These are phyloP conservation scores for Agapornis canus DNA, from an alignment of 2,797 vertebrate species.

Conservation along the genomic window DNA sequence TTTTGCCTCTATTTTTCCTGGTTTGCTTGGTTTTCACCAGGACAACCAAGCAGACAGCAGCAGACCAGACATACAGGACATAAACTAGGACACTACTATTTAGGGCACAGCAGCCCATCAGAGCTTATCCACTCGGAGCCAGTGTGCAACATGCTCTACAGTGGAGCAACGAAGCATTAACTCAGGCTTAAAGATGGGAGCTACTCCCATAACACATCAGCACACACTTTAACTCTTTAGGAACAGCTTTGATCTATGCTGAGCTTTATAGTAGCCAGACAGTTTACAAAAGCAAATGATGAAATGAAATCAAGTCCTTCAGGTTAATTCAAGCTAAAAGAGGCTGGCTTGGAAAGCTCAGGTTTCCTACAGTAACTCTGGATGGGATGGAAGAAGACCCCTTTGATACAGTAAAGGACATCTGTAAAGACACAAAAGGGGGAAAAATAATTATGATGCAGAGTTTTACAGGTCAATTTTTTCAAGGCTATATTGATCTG, in stretches of 20 bases:
- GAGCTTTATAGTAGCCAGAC: not conserved
- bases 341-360: not conserved
- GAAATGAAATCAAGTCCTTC: not conserved
- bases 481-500: conserved; percentile 31
- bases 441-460: not conserved
- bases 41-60: not conserved
- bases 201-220: not conserved
- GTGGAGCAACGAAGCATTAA: conserved; percentile 28
- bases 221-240: not conserved
- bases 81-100: conserved; percentile 54
- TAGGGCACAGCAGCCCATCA: conserved; percentile 46
- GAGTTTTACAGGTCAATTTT: conserved; percentile 6
- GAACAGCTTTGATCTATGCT: not conserved
- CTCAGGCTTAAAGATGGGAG: not conserved
- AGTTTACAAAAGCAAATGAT: not conserved
- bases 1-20: not conserved
- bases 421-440: not conserved
- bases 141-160: not conserved
- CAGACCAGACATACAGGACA: not conserved
- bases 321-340: not conserved
- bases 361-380: not conserved
- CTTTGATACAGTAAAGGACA: not conserved
- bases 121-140: conserved; percentile 41
- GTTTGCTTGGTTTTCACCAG: not conserved
- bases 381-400: not conserved